phyloP scores from a whole-genome alignment of 2,113 vertebrate species.

The Nesospiza acunhae region DNA sequence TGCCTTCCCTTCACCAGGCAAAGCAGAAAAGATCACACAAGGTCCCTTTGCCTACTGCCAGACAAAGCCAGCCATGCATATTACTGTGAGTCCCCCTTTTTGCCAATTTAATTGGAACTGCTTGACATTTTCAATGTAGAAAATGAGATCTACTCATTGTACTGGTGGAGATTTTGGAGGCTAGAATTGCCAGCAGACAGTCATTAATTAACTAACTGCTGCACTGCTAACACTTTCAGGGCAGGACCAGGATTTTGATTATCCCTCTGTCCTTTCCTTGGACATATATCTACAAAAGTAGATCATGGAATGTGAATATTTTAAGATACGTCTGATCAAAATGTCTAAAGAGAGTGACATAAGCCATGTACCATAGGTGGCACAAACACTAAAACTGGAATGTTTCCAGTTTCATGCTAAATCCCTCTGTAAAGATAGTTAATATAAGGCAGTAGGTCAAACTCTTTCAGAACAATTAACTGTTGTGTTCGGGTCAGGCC shows the following conservation, averaged over 20 bases:
- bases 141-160: not conserved
- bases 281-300: not conserved
- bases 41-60: not conserved
- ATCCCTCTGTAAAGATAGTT: not conserved
- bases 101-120: not conserved
- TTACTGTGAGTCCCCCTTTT: not conserved
- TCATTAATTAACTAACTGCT: not conserved
- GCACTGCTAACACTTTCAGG: not conserved
- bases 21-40: not conserved
- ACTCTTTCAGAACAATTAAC: not conserved
- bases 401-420: not conserved
- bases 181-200: not conserved
- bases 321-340: not conserved
- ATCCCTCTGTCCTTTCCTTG: not conserved
- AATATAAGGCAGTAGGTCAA: not conserved
- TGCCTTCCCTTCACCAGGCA: not conserved
- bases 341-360: not conserved
- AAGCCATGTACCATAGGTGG: not conserved
- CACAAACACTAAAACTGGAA: not conserved
- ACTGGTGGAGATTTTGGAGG: not conserved
- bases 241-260: not conserved
- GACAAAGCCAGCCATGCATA: not conserved
- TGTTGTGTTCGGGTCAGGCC: not conserved
- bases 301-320: not conserved
- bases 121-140: not conserved